Percentiles rank a stretch among this genome's conserved stretches.
Conservation (phyloP, 2,888 invertebrate species). For the Erynnis tages region DNA sequence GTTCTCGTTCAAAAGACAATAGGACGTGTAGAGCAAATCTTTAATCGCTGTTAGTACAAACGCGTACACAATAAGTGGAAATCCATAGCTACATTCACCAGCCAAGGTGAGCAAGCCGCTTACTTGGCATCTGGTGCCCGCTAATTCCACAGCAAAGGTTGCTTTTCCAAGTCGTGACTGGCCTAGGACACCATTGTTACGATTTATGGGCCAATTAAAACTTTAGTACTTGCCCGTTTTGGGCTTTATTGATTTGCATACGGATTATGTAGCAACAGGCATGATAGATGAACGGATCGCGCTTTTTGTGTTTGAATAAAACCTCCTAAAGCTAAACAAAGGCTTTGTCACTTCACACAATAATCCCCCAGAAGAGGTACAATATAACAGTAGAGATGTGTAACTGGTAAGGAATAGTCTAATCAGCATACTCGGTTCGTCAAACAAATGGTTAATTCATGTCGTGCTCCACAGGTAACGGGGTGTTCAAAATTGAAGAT, state of each 20-base stretch:
- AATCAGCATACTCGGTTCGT: constrained; percentile 33
- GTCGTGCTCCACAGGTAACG: constrained; percentile 81
- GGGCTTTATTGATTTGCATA: constrained; percentile 26
- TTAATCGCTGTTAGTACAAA: constrained; percentile 11
- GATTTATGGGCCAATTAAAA: constrained; percentile 38
- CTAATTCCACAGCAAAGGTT: constrained; percentile 56
- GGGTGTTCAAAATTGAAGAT: constrained; percentile 99
- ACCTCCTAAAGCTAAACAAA: no score
- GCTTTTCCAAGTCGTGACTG: constrained; percentile 56
- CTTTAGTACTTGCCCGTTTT: constrained; percentile 18
- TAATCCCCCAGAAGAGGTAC: not conserved
- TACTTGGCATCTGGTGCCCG: constrained; percentile 50
- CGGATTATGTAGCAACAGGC: constrained; percentile 11
- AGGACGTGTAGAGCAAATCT: constrained; percentile 12
- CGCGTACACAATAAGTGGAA: constrained; percentile 32
- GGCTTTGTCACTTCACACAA: no score
- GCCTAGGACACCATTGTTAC: constrained; percentile 45
- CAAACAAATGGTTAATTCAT: constrained; percentile 58
- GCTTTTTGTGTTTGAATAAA: no score
- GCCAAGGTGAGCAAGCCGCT: constrained; percentile 59
- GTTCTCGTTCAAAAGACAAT: constrained; percentile 17
- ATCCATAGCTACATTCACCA: constrained; percentile 55
- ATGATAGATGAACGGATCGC: constrained; percentile 16
- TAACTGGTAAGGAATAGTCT: constrained; percentile 3
- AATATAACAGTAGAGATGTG: not conserved